These are phyloP conservation scores for Glossophaga mutica DNA, from an alignment of 2,797 vertebrate species.

Conservation along the genomic window DNA sequence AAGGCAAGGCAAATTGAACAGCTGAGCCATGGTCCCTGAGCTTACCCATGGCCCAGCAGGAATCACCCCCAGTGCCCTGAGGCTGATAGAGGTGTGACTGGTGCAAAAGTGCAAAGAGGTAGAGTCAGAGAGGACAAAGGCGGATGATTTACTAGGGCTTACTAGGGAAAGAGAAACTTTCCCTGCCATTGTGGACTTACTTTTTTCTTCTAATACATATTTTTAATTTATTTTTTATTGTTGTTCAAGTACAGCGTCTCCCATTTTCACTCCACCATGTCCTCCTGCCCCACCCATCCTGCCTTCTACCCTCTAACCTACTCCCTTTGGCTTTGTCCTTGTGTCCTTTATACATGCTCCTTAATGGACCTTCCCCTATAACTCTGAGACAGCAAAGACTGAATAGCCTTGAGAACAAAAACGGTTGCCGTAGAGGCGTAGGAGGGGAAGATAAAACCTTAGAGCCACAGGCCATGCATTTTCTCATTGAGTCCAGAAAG, in stretches of 20 bases:
- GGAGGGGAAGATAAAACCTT: neutral
- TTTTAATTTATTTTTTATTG: no score
- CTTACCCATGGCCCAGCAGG: fast-evolving
- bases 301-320: no score
- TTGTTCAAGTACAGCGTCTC: no score
- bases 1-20: neutral
- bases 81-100: neutral
- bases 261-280: no score
- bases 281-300: no score
- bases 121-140: neutral
- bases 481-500: conserved; percentile 34
- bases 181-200: neutral
- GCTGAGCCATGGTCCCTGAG: no score
- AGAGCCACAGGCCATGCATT: neutral
- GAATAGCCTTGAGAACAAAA: neutral
- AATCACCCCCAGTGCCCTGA: fast-evolving
- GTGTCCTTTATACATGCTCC: no score
- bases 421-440: fast-evolving
- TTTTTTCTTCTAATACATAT: no score
- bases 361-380: no score
- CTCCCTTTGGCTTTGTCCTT: no score
- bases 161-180: neutral
- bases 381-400: neutral
- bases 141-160: neutral
- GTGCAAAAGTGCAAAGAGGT: neutral